phyloP scores from a whole-genome alignment of 2,797 vertebrate species.

The Chaenodraco wilsoni region DNA sequence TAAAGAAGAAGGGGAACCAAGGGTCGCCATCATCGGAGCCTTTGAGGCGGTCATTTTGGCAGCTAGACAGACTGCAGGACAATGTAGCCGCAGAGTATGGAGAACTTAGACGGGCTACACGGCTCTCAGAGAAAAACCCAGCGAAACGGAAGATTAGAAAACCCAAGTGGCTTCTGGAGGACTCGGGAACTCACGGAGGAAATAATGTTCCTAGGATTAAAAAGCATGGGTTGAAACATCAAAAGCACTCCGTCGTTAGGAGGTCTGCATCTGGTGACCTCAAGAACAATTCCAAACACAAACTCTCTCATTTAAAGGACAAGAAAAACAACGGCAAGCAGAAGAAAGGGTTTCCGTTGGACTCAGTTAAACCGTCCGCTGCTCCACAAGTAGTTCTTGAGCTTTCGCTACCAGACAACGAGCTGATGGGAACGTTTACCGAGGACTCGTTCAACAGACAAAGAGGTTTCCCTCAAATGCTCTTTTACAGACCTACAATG shows the following conservation, averaged over 20 bases:
- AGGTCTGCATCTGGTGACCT: constrained; percentile 35
- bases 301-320: constrained; percentile 39
- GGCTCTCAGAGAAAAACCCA: constrained; percentile 77
- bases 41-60: constrained; percentile 84
- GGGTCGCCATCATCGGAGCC: constrained; percentile 57
- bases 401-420: constrained; percentile 85
- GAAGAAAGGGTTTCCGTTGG: constrained; percentile 49
- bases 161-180: constrained; percentile 84
- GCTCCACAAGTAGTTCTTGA: constrained; percentile 77
- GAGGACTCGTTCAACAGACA: constrained; percentile 69
- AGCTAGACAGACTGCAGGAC: constrained; percentile 76
- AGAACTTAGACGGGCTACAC: constrained; percentile 74
- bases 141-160: constrained; percentile 82
- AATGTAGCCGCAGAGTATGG: constrained; percentile 56
- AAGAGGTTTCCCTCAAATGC: constrained; percentile 69
- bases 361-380: constrained; percentile 20
- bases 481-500: constrained; percentile 69
- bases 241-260: constrained; percentile 49
- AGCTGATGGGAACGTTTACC: constrained; percentile 71
- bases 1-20: constrained; percentile 72
- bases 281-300: constrained; percentile 64
- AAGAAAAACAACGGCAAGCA: constrained; percentile 49
- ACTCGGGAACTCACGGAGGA: constrained; percentile 75
- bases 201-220: constrained; percentile 64
- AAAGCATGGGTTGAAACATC: constrained; percentile 69